A percentile compares a stretch with the other conserved stretches of the same genome.
Evolutionary conservation across 2,113 vertebrate species (phyloP).

Genomic region (Spea bombifrons): DNA sequence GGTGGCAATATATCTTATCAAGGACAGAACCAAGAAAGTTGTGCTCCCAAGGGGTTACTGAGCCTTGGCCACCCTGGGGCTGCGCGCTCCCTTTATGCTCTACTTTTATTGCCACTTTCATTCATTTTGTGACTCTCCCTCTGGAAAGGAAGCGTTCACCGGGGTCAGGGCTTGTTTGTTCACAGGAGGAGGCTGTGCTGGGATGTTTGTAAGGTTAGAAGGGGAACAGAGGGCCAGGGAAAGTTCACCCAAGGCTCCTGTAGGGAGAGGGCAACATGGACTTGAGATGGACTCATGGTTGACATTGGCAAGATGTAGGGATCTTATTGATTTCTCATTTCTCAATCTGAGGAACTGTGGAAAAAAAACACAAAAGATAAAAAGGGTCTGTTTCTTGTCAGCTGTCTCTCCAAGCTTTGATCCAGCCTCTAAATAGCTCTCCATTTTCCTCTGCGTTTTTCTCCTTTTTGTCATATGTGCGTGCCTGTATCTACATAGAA

Average conservation of each 20-base stretch:
- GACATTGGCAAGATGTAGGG: conserved; percentile 50
- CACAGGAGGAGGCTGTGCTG: conserved; percentile 26
- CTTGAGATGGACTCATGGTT: conserved; percentile 20
- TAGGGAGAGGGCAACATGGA: background rate
- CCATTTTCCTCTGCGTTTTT: background rate
- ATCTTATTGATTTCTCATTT: conserved; percentile 56
- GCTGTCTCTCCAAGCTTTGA: conserved; percentile 65
- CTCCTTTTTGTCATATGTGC: conserved; percentile 53
- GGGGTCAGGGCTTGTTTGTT: conserved; percentile 41
- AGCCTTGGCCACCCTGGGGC: background rate
- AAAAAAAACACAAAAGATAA: conserved; percentile 54
- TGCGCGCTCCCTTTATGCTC: conserved; percentile 7
- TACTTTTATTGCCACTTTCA: conserved; percentile 37
- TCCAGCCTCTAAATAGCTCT: conserved; percentile 53
- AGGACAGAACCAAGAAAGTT: background rate
- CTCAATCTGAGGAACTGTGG: conserved; percentile 59
- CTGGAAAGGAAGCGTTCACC: conserved; percentile 24
- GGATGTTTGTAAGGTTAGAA: conserved; percentile 33
- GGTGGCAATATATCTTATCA: background rate
- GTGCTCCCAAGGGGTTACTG: background rate
- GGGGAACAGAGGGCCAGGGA: conserved; percentile 35
- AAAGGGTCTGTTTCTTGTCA: conserved; percentile 68
- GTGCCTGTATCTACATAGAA: conserved; percentile 3
- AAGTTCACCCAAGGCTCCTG: conserved; percentile 31
- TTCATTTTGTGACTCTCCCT: conserved; percentile 37